Evolutionary conservation across 2,113 vertebrate genomes (phyloP).

Genomic region (Oncorhynchus kisutch): DNA sequence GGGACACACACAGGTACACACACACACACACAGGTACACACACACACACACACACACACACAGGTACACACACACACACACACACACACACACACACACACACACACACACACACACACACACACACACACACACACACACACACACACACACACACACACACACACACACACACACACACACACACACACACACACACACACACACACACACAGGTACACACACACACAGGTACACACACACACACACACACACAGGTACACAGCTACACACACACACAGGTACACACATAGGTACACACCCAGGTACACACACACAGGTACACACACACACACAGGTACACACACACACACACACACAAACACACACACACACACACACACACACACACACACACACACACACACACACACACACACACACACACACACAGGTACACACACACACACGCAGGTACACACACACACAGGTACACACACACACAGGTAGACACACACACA

Average conservation of each 20-base stretch:
- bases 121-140: background rate
- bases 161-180: too few relatives aligned
- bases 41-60: background rate
- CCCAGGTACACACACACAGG: too few relatives aligned
- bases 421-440: too few relatives aligned
- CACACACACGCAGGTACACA: too few relatives aligned
- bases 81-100: background rate
- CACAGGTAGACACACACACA: background rate
- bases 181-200: too few relatives aligned
- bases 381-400: background rate
- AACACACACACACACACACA: too few relatives aligned
- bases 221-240: too few relatives aligned
- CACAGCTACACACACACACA: too few relatives aligned
- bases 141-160: background rate
- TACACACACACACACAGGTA: too few relatives aligned
- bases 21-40: background rate
- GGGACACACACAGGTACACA: conserved; percentile 83
- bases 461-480: background rate
- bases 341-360: background rate
- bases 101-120: background rate
- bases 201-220: too few relatives aligned
- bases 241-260: background rate
- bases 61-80: background rate
- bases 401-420: too few relatives aligned
- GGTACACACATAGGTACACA: too few relatives aligned